These are phyloP conservation scores for Bombus impatiens DNA, from an alignment of 1,140 invertebrate genomes.

Conservation along the genomic window DNA sequence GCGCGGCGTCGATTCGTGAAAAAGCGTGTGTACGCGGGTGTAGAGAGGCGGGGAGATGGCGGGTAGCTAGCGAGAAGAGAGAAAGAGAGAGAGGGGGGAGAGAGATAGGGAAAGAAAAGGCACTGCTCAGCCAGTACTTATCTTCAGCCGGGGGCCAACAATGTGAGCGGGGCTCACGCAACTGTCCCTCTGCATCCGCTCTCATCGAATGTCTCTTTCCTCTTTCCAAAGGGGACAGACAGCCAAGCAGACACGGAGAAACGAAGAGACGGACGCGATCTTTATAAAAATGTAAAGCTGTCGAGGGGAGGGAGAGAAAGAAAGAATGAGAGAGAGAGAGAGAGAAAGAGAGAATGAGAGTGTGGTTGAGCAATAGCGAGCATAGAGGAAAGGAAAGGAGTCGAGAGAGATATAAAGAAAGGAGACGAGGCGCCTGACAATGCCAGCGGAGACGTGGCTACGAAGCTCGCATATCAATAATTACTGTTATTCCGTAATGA, in stretches of 20 bases:
- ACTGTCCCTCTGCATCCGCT: slow-evolving; percentile 81
- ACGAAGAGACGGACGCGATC: slow-evolving; percentile 10
- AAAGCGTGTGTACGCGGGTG: background rate
- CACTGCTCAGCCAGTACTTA: slow-evolving; percentile 66
- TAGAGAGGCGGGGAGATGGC: background rate
- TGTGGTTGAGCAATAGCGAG: slow-evolving; percentile 32
- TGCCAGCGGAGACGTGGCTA: slow-evolving; percentile 69
- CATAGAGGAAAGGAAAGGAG: slow-evolving; percentile 44
- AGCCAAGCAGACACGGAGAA: slow-evolving; percentile 9
- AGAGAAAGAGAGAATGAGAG: background rate
- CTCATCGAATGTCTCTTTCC: slow-evolving; percentile 79
- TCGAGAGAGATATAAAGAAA: too few species aligned
- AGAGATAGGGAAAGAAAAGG: slow-evolving; percentile 33
- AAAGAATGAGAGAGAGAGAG: background rate
- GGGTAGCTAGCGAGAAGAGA: background rate
- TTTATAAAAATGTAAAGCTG: slow-evolving; percentile 42
- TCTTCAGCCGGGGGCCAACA: slow-evolving; percentile 71
- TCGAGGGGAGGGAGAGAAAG: background rate
- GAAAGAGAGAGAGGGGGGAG: background rate
- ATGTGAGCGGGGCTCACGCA: slow-evolving; percentile 77
- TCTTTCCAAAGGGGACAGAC: slow-evolving; percentile 38
- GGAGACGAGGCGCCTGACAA: slow-evolving; percentile 69
- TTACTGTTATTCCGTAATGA: slow-evolving; percentile 82
- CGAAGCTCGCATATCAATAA: slow-evolving; percentile 79
- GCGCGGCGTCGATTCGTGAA: slow-evolving; percentile 55